Base-by-base conservation (phyloP, 1,140 invertebrate species). In the Pachypsylla venusta region DNA sequence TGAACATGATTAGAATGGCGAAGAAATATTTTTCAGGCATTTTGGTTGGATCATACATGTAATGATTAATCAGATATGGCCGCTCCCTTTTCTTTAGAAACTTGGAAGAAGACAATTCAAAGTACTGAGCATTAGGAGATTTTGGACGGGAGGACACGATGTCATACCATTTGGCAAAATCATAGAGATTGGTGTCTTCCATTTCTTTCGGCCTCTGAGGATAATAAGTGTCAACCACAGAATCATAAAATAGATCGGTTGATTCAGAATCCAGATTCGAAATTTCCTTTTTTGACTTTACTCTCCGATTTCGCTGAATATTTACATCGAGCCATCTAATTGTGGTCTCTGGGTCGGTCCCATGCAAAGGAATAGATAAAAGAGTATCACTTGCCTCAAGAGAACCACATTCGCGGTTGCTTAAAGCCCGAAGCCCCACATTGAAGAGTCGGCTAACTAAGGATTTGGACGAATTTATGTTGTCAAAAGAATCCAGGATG, bases 311-410 rank as follows among this genome's bases (percentile, higher is more conserved):
- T 42, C 64, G 56, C 20, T 56, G 35, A 3, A 63, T 57, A 28
- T 58, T 64, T 7, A 67, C 61, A 63, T 67, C 63, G 3, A 66
- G 10, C 63, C 63, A 67, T 54, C 55, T 60, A 16, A 67, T 66
- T 7, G 61, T 64, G 19, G 65, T 65, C 13, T 61, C 25, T 16
- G 27, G 13, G 62, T 66, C 65, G 3, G 64, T 66, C 2, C 61
- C 58, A 54, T 64, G 60, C 12, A 64, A 28, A 10, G 61, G 48
- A 24, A 64, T 20, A 59, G 30, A 53, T 60, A 64, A 55, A n/a
- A 65, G 25, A 22, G 60, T 65, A 40, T 65, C 63, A 25, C 56
- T 55, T 16, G 64, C 64, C 59, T 64, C 63, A 19, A 63, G 39
- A 55, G 20, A 60, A 35, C 64, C 64, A 35, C 61, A 62, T 58